Evolutionary conservation across 2,113 vertebrate species (phyloP).

Genomic region (Pollimyrus isidori): DNA sequence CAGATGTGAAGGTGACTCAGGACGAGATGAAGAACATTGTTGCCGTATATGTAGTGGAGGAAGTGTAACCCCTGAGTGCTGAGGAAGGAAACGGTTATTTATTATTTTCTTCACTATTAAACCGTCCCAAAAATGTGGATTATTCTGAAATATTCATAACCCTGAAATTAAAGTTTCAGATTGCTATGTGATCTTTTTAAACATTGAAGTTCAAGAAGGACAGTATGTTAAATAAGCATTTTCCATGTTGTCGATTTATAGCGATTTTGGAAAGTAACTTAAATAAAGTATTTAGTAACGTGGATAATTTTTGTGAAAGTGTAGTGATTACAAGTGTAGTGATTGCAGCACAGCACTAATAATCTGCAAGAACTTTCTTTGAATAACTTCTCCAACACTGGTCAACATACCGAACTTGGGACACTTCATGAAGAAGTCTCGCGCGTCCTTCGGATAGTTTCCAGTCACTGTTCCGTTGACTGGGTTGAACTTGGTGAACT

Average conservation of each 20-base stretch:
- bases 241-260: not conserved
- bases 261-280: not conserved
- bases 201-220: not conserved
- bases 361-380: not conserved
- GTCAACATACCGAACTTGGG: constrained; percentile 61
- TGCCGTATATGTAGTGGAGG: not conserved
- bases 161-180: not conserved
- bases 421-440: constrained; percentile 76
- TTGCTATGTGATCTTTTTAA: too few relatives aligned
- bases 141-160: not conserved
- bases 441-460: constrained; percentile 63
- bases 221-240: not conserved
- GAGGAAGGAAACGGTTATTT: not conserved
- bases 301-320: not conserved
- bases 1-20: not conserved
- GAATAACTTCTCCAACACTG: not conserved
- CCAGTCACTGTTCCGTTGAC: constrained; percentile 49
- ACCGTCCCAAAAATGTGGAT: not conserved
- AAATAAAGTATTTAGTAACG: not conserved
- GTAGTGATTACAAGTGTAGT: not conserved
- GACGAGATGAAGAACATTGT: too few relatives aligned
- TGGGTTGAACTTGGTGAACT: constrained; percentile 56
- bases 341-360: not conserved
- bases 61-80: too few relatives aligned
- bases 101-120: not conserved